phyloP scores from a whole-genome alignment of 2,888 invertebrate species.

The Catocala fraxini region DNA sequence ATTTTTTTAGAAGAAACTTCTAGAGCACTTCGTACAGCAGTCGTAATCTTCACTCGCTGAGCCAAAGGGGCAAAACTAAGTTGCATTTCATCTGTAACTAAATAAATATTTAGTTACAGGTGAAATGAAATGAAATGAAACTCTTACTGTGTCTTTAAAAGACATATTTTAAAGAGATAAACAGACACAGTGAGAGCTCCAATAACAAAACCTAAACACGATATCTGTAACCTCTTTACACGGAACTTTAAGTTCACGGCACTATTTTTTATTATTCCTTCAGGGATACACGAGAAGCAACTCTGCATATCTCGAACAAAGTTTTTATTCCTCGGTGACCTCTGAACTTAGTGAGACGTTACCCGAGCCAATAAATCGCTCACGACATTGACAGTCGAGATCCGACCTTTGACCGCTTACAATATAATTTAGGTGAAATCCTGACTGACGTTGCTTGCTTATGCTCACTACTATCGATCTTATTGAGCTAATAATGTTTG shows the following conservation, averaged over 20 bases:
- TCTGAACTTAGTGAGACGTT: constrained; percentile 27
- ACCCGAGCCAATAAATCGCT: constrained; percentile 43
- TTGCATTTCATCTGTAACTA: too few relatives aligned
- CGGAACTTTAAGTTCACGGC: background rate
- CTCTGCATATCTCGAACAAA: constrained; percentile 28
- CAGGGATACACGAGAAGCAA: constrained; percentile 32
- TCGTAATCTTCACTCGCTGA: too few relatives aligned
- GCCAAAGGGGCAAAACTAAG: too few relatives aligned
- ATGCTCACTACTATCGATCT: background rate
- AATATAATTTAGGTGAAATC: constrained; percentile 34
- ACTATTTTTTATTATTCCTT: constrained; percentile 19
- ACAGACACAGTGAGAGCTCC: too few relatives aligned
- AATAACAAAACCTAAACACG: too few relatives aligned
- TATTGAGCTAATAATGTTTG: background rate
- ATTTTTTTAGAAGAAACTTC: too few relatives aligned
- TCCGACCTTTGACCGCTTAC: constrained; percentile 23
- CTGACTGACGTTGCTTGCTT: constrained; percentile 3
- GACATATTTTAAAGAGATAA: too few relatives aligned
- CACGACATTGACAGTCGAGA: constrained; percentile 39
- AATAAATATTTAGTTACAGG: too few relatives aligned
- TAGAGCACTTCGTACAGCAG: too few relatives aligned
- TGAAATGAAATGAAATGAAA: too few relatives aligned
- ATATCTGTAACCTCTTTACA: too few relatives aligned
- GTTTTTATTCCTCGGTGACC: constrained; percentile 33
- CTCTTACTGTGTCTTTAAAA: too few relatives aligned